Evolutionary conservation across 2,888 invertebrate species (phyloP).

Genomic region (Argyra leucocephala): DNA sequence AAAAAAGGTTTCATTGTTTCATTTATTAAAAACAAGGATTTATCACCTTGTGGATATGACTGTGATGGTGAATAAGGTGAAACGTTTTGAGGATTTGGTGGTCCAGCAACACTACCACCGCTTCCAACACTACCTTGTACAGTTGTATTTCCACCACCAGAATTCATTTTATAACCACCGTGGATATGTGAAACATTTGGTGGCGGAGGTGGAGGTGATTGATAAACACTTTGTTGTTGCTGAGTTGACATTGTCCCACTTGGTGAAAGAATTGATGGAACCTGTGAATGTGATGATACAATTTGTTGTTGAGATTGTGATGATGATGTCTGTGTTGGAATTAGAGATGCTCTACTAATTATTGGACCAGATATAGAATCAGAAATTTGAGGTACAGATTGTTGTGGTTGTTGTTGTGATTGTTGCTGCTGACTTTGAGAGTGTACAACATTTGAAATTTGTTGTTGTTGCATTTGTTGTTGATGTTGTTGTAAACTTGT

Average conservation of each 20-base stretch:
- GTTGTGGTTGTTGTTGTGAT: conserved; percentile 28
- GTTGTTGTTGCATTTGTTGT: conserved; percentile 33
- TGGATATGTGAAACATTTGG: conserved; percentile 40
- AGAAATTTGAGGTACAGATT: conserved; percentile 1
- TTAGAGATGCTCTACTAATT: background rate
- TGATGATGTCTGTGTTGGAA: background rate
- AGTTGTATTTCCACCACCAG: conserved; percentile 49
- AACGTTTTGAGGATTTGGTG: conserved; percentile 44
- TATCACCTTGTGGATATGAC: conserved; percentile 48
- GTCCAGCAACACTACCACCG: conserved; percentile 44
- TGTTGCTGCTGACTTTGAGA: conserved; percentile 34
- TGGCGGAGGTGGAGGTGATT: conserved; percentile 30
- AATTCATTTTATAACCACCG: conserved; percentile 54
- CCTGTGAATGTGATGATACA: background rate
- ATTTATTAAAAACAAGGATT: background rate
- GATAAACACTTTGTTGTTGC: conserved; percentile 26
- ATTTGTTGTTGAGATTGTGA: background rate
- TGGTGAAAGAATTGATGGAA: conserved; percentile 10
- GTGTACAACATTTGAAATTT: conserved; percentile 37
- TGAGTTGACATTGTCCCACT: background rate
- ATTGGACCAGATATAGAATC: background rate
- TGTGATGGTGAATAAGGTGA: conserved; percentile 48
- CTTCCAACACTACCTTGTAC: conserved; percentile 48
- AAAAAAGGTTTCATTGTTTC: no score
- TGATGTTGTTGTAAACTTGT: conserved; percentile 40